Percentiles rank a stretch among this genome's conserved stretches.
Conservation (phyloP, 2,113 vertebrate genomes). For the Mesoclemmys tuberculata region DNA sequence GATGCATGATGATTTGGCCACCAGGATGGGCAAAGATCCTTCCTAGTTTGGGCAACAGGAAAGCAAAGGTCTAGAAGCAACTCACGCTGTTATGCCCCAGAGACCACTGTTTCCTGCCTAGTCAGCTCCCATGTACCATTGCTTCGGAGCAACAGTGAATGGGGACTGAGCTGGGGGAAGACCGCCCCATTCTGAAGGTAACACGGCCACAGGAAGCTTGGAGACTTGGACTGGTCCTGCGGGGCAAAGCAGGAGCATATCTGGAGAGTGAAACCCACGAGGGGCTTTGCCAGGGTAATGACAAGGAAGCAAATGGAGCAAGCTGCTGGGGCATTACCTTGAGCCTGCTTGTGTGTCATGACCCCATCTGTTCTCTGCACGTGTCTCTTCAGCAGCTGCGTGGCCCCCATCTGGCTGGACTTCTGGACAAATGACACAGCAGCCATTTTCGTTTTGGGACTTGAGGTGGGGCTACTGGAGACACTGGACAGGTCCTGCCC, state of each 20-base stretch:
- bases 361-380: constrained; percentile 88
- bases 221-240: not conserved
- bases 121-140: not conserved
- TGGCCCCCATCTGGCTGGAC: constrained; percentile 84
- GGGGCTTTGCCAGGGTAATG: rapidly evolving
- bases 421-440: constrained; percentile 89
- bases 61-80: not conserved
- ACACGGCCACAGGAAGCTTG: rapidly evolving
- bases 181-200: not conserved
- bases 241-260: rapidly evolving
- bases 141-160: rapidly evolving
- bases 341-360: constrained; percentile 91
- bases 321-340: constrained; percentile 81
- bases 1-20: rapidly evolving
- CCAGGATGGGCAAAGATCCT: not conserved
- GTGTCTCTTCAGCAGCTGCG: constrained; percentile 92
- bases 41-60: rapidly evolving
- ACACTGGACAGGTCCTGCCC: constrained; percentile 93
- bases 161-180: not conserved
- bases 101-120: not conserved
- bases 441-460: constrained; percentile 92
- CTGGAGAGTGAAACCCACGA: not conserved
- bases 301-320: not conserved
- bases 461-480: constrained; percentile 95
- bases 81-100: not conserved